Conservation (phyloP, 2,888 invertebrate species). For the Tetrapedia diversipes region DNA sequence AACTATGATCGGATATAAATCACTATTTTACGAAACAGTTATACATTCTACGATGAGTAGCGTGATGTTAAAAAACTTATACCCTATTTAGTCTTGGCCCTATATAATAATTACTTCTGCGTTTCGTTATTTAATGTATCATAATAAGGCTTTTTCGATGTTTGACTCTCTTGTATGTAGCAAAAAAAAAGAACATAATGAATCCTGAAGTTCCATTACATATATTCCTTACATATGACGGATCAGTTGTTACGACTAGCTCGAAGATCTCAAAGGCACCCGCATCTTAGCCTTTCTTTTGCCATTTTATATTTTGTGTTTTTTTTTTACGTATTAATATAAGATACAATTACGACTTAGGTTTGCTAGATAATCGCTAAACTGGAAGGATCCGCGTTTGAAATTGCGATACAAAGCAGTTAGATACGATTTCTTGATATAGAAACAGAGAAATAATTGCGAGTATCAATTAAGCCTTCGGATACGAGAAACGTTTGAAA, state of each 20-base stretch:
- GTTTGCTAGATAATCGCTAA: constrained; percentile 31
- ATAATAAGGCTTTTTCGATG: constrained; percentile 81
- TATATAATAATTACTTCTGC: constrained; percentile 56
- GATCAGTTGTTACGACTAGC: constrained; percentile 69
- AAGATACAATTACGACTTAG: constrained; percentile 32
- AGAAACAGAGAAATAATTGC: constrained; percentile 22
- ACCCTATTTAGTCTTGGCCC: constrained; percentile 57
- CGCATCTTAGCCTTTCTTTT: constrained; percentile 40
- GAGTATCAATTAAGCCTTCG: background rate
- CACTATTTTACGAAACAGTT: constrained; percentile 23
- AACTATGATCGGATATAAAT: constrained; percentile 41
- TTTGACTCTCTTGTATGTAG: constrained; percentile 66
- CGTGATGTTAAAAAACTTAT: constrained; percentile 62
- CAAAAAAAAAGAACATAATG: constrained; percentile 48
- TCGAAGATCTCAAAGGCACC: constrained; percentile 66
- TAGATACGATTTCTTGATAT: constrained; percentile 11
- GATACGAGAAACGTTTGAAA: constrained; percentile 18
- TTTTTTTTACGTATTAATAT: constrained; percentile 10
- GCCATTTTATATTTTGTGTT: background rate
- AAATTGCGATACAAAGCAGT: constrained; percentile 30
- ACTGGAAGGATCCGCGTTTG: constrained; percentile 35
- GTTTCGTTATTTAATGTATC: constrained; percentile 60
- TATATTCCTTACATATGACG: constrained; percentile 48
- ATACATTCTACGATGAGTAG: constrained; percentile 35
- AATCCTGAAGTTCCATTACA: constrained; percentile 30